phyloP scores from a whole-genome alignment of 1,140 invertebrate species.

The Listronotus bonariensis region DNA sequence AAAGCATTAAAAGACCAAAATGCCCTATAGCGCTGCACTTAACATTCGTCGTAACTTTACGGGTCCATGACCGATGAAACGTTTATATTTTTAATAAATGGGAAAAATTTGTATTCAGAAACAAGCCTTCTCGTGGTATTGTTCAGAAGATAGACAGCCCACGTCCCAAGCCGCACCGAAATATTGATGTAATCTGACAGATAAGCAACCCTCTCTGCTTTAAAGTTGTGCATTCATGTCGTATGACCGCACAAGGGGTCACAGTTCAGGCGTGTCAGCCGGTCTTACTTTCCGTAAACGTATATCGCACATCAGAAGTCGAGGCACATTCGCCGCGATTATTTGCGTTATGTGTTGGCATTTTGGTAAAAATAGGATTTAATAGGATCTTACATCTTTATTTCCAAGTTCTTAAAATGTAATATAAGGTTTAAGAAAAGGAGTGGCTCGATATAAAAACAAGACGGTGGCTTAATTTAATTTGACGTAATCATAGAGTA shows the following conservation, averaged over 20 bases:
- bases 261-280: conserved; percentile 28
- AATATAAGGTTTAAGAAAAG: conserved; percentile 9
- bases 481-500: background rate
- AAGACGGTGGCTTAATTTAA: background rate
- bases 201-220: conserved; percentile 45
- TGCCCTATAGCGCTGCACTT: background rate
- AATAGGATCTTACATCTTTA: conserved; percentile 30
- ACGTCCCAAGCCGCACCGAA: conserved; percentile 46
- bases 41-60: conserved; percentile 16
- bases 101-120: conserved; percentile 51
- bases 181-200: conserved; percentile 50
- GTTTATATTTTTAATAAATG: conserved; percentile 45
- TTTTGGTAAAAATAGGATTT: conserved; percentile 27
- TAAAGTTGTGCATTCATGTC: conserved; percentile 33
- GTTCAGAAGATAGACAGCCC: conserved; percentile 47
- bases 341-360: conserved; percentile 13
- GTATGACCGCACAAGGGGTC: conserved; percentile 33
- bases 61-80: conserved; percentile 41
- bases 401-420: background rate
- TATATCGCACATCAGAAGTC: conserved; percentile 36
- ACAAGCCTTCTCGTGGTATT: conserved; percentile 42
- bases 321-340: conserved; percentile 22
- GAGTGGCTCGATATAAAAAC: background rate
- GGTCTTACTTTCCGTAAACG: conserved; percentile 32
- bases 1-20: conserved; percentile 1